Conservation (phyloP, 2,888 invertebrate genomes). For the Gibbula magus region DNA sequence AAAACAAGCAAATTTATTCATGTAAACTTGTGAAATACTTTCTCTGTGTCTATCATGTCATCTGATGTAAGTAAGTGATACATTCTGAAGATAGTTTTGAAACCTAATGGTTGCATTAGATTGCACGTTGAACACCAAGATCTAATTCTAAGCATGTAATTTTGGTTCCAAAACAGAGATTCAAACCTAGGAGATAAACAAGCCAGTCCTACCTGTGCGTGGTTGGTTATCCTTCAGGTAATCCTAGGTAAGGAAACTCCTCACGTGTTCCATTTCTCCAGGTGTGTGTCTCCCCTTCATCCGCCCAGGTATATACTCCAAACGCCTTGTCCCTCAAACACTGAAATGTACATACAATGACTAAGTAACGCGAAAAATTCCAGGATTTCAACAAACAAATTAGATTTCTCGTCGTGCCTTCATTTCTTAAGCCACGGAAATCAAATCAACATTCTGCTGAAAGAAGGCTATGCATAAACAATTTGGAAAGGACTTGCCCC, state of each 20-base stretch:
- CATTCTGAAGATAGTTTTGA: too few species aligned
- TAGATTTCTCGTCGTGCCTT: constrained; percentile 15
- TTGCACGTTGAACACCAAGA: too few species aligned
- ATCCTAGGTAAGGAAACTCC: not conserved
- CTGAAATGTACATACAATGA: constrained; percentile 16
- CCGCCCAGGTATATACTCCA: not conserved
- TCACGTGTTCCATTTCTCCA: not conserved
- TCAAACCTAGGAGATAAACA: too few species aligned
- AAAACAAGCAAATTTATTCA: too few species aligned
- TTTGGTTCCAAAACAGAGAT: too few species aligned
- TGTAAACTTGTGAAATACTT: too few species aligned
- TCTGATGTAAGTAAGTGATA: too few species aligned
- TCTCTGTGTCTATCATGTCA: too few species aligned
- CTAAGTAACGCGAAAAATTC: constrained; percentile 24
- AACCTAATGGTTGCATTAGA: too few species aligned
- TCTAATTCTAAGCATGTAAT: too few species aligned
- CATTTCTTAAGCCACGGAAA: constrained; percentile 1
- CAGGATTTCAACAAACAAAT: constrained; percentile 24
- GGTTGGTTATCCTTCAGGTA: not conserved
- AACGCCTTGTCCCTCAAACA: not conserved
- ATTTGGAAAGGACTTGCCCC: not conserved
- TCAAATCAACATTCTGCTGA: not conserved
- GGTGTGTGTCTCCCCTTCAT: not conserved
- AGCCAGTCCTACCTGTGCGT: not conserved
- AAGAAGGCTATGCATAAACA: constrained; percentile 11